Conservation (phyloP, 2,888 invertebrate genomes). For the Lymantria dispar region DNA sequence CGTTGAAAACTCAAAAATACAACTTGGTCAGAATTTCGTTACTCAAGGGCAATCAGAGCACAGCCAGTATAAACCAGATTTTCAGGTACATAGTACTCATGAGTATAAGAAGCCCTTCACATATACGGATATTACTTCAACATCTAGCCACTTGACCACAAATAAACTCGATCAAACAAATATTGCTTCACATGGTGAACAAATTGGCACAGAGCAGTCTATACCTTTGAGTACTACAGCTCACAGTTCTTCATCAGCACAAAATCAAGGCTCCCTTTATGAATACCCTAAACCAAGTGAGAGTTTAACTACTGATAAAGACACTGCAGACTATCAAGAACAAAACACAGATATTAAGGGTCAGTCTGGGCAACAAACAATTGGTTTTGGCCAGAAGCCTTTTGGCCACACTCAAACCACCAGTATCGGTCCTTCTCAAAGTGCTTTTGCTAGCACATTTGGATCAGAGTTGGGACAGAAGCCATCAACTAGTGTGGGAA, state of each 20-base stretch:
- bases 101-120: constrained; percentile 34
- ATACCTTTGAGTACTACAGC: background rate
- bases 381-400: background rate
- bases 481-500: background rate
- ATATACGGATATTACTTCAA: background rate
- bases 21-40: constrained; percentile 12
- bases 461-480: background rate
- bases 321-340: background rate
- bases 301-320: background rate
- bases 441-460: background rate
- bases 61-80: background rate
- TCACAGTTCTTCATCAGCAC: too few relatives aligned
- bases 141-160: background rate
- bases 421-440: background rate
- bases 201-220: background rate
- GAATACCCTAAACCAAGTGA: constrained; percentile 7
- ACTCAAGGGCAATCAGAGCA: constrained; percentile 10
- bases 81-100: constrained; percentile 26
- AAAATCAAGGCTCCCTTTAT: constrained; percentile 1
- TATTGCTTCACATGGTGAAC: background rate
- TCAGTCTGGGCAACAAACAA: background rate
- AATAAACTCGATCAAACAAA: background rate
- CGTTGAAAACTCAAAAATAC: background rate
- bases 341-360: background rate
- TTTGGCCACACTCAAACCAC: background rate